A percentile compares a stretch with the other conserved stretches of the same genome.
Evolutionary conservation across 2,888 invertebrate genomes (phyloP).

Genomic region (Lysandra coridon): DNA sequence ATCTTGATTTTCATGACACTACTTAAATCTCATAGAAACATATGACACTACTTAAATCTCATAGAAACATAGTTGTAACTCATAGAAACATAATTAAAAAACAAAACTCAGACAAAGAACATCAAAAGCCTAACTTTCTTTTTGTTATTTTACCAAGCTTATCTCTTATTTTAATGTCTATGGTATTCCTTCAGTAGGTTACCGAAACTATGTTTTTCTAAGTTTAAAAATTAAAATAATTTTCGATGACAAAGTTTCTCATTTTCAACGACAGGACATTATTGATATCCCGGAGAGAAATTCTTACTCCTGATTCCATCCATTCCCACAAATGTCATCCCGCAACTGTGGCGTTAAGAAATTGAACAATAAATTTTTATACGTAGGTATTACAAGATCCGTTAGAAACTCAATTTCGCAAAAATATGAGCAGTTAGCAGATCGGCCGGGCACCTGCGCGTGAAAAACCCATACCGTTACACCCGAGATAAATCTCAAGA

Average conservation of each 20-base stretch:
- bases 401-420: slow-evolving; percentile 67
- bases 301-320: background rate
- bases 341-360: slow-evolving; percentile 2
- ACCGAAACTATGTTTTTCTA: background rate
- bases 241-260: background rate
- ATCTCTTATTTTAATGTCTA: background rate
- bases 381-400: slow-evolving; percentile 45
- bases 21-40: too few species aligned
- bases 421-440: slow-evolving; percentile 77
- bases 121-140: too few species aligned
- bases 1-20: too few species aligned
- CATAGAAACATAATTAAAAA: too few species aligned
- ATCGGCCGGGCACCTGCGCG: slow-evolving; percentile 77
- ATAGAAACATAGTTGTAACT: too few species aligned
- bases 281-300: background rate
- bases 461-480: slow-evolving; percentile 72
- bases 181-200: background rate
- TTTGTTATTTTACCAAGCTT: background rate
- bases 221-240: background rate
- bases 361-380: slow-evolving; percentile 28
- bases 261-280: background rate
- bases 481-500: slow-evolving; percentile 71
- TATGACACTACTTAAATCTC: too few species aligned
- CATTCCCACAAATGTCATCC: slow-evolving; percentile 20
- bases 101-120: too few species aligned